Evolutionary conservation across 2,888 invertebrate species (phyloP).

Genomic region (Urechis unicinctus): DNA sequence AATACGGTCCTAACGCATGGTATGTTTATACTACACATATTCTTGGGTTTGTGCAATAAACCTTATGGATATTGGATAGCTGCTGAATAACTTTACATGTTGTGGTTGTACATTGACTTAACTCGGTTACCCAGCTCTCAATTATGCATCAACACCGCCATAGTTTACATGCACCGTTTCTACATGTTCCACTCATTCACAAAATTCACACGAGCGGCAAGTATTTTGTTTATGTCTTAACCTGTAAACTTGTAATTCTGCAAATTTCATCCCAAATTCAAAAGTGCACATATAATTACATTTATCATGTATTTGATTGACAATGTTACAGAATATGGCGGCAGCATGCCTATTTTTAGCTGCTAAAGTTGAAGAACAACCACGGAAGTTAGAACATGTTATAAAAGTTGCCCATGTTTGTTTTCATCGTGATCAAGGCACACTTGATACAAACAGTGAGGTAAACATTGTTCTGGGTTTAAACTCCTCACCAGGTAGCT

Average conservation of each 20-base stretch:
- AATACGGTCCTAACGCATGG: too few species aligned
- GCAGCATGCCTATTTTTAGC: conserved; percentile 92
- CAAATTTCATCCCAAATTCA: too few species aligned
- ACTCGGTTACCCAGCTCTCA: too few species aligned
- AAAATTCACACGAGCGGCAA: conserved; percentile 80
- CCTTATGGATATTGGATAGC: too few species aligned
- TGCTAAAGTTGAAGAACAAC: conserved; percentile 98
- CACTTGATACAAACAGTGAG: conserved; percentile 70
- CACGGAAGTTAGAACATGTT: conserved; percentile 93
- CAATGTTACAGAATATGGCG: conserved; percentile 72
- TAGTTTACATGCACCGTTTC: conserved; percentile 98
- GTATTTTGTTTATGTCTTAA: conserved; percentile 25
- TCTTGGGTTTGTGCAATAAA: too few species aligned
- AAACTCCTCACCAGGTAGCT: too few species aligned
- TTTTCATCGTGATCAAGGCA: conserved; percentile 60
- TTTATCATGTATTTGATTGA: too few species aligned
- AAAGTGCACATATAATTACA: too few species aligned
- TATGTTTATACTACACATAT: too few species aligned
- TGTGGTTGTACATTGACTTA: too few species aligned
- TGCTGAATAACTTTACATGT: too few species aligned
- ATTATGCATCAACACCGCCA: conserved; percentile 96
- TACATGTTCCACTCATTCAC: conserved; percentile 97
- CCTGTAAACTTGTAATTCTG: background rate
- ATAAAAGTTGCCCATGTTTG: conserved; percentile 83
- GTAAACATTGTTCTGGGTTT: conserved; percentile 42